Conservation (phyloP, 2,797 vertebrate genomes). For the Anguilla obscura region DNA sequence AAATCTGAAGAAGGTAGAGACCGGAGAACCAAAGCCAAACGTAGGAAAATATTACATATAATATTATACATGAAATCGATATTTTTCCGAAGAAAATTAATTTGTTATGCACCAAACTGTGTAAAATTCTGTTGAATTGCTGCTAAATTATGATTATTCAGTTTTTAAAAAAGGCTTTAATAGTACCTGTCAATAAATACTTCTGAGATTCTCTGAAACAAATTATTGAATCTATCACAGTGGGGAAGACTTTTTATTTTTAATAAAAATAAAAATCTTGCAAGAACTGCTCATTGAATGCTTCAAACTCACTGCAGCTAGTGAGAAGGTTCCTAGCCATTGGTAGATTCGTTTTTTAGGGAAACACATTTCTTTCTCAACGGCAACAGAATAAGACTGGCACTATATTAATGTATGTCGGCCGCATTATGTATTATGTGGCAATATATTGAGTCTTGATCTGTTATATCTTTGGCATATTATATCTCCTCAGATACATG, state of each 20-base stretch:
- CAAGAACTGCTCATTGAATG: conserved; percentile 31
- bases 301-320: conserved; percentile 44
- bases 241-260: conserved; percentile 31
- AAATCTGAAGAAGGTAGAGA: conserved; percentile 31
- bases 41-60: neutral
- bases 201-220: conserved; percentile 39
- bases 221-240: conserved; percentile 26
- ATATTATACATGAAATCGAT: conserved; percentile 24
- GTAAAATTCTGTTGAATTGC: neutral
- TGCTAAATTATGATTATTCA: conserved; percentile 38
- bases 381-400: neutral
- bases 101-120: conserved; percentile 45
- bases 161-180: conserved; percentile 49
- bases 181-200: conserved; percentile 36
- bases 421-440: neutral
- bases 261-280: conserved; percentile 38
- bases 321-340: conserved; percentile 24
- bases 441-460: neutral
- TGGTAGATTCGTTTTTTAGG: conserved; percentile 28
- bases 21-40: conserved; percentile 32
- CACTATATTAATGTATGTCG: neutral
- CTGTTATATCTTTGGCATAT: neutral
- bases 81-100: conserved; percentile 51
- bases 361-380: conserved; percentile 33
- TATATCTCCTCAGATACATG: neutral